A percentile compares a stretch with the other conserved stretches of the same genome.
Evolutionary conservation across 2,113 vertebrate species (phyloP).

Genomic region (Capreolus pygargus): DNA sequence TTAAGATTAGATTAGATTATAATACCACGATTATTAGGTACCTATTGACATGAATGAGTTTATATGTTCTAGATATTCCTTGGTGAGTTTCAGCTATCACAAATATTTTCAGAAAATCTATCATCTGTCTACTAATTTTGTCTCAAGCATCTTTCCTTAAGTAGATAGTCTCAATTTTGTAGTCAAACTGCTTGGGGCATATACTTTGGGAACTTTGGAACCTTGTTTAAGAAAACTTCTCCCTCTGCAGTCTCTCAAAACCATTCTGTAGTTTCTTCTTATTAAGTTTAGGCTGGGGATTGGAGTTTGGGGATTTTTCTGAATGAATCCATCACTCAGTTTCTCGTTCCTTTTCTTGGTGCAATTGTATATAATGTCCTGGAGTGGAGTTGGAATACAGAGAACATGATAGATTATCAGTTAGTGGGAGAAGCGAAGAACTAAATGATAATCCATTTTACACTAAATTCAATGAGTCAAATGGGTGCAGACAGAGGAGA

Average conservation of each 20-base stretch:
- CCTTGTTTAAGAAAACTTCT: neutral
- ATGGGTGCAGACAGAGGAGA: neutral
- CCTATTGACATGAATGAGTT: neutral
- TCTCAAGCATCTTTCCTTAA: neutral
- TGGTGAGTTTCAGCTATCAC: neutral
- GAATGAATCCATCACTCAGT: neutral
- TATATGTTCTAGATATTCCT: neutral
- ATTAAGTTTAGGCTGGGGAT: neutral
- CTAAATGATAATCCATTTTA: neutral
- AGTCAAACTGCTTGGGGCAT: neutral
- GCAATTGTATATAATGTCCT: neutral
- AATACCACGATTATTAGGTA: neutral
- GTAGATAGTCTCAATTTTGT: neutral
- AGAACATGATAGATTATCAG: neutral
- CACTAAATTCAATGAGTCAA: neutral
- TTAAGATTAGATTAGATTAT: neutral
- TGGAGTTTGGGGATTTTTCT: neutral
- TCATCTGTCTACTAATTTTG: neutral
- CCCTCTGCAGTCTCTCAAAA: neutral
- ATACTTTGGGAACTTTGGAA: neutral
- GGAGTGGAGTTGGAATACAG: neutral
- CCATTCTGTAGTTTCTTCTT: neutral
- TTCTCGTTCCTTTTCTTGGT: neutral
- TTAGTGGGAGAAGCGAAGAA: neutral
- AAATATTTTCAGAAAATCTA: neutral